Evolutionary conservation across 2,888 invertebrate genomes (phyloP).

Genomic region (Molorchus minor): DNA sequence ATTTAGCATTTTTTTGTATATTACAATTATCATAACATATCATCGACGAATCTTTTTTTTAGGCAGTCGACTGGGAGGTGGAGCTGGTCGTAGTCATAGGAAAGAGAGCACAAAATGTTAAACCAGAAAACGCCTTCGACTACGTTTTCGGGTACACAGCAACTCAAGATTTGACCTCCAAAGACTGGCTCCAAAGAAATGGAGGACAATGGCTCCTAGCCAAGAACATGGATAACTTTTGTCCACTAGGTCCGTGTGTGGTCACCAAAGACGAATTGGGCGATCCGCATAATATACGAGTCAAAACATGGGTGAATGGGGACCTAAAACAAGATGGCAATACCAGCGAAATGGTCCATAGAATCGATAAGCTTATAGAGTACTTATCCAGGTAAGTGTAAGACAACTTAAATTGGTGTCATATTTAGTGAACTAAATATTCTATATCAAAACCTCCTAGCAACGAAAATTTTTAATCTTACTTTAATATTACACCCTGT

Average conservation of each 20-base stretch:
- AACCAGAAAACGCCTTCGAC: conserved; percentile 72
- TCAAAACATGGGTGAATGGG: conserved; percentile 80
- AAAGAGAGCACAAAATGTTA: conserved; percentile 73
- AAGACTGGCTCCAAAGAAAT: conserved; percentile 85
- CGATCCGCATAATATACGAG: conserved; percentile 74
- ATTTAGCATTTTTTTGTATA: too few relatives aligned
- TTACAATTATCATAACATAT: too few relatives aligned
- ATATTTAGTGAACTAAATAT: too few relatives aligned
- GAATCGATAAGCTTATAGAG: conserved; percentile 77
- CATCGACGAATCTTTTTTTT: conserved; percentile 49
- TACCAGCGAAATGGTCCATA: conserved; percentile 80
- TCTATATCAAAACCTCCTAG: too few relatives aligned
- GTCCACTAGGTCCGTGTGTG: conserved; percentile 84
- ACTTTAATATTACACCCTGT: too few relatives aligned
- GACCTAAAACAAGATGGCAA: conserved; percentile 78
- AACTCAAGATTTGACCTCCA: conserved; percentile 84
- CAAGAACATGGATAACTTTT: conserved; percentile 85
- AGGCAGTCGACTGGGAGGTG: conserved; percentile 88
- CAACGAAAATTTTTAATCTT: too few relatives aligned
- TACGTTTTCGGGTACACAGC: conserved; percentile 84
- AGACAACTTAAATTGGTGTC: too few relatives aligned
- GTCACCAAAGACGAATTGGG: conserved; percentile 76
- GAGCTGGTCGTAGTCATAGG: conserved; percentile 86
- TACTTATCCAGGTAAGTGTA: conserved; percentile 72
- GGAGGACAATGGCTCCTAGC: conserved; percentile 74